Evolutionary conservation across 1,140 invertebrate species (phyloP).

Genomic region (Anastrepha ludens): DNA sequence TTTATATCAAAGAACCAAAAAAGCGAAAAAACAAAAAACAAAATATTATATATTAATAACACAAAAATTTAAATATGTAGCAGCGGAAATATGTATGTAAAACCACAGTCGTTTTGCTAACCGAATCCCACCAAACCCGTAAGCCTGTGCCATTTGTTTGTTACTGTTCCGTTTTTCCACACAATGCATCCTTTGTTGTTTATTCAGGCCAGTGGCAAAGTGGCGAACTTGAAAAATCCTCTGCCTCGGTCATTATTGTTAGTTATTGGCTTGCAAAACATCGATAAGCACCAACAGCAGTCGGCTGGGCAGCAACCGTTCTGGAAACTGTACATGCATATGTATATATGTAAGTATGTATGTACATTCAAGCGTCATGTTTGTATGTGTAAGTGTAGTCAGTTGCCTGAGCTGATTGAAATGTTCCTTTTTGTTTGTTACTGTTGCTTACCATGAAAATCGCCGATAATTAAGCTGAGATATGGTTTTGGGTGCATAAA

Average conservation of each 20-base stretch:
- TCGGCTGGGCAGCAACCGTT: neutral
- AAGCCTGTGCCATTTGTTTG: neutral
- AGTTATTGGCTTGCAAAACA: constrained; percentile 6
- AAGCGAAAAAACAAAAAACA: neutral
- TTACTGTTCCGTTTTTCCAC: constrained; percentile 23
- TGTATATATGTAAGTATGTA: neutral
- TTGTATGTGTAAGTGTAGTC: neutral
- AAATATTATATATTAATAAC: too few relatives aligned
- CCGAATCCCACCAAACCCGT: neutral
- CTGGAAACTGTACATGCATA: constrained; percentile 9
- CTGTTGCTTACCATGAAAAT: neutral
- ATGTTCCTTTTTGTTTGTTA: neutral
- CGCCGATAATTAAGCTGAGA: neutral
- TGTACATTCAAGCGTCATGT: neutral
- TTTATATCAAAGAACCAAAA: neutral
- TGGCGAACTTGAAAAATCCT: constrained; percentile 49
- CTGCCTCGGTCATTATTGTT: constrained; percentile 26
- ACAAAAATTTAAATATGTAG: neutral
- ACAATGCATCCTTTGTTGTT: constrained; percentile 39
- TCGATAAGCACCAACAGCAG: constrained; percentile 41
- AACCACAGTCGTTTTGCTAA: constrained; percentile 24
- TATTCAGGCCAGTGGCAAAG: constrained; percentile 47
- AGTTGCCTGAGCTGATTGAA: neutral
- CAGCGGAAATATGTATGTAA: constrained; percentile 20
- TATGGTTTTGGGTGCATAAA: neutral